A percentile compares a stretch with the other conserved stretches of the same genome.
phyloP scores from a whole-genome alignment of 1,140 invertebrate species.

The Rhynchophorus ferrugineus region DNA sequence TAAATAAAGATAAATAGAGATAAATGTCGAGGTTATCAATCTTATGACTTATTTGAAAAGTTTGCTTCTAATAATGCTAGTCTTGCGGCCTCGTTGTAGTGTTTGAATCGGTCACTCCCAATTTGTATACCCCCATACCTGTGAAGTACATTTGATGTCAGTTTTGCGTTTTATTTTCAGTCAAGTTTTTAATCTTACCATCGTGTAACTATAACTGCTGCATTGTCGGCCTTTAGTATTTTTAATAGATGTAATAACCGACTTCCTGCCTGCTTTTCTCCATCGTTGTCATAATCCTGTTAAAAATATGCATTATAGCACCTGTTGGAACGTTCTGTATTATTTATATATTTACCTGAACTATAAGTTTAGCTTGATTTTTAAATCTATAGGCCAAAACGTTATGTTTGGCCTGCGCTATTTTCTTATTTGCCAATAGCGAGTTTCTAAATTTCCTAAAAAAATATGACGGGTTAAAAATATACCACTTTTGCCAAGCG shows the following conservation, averaged over 20 bases:
- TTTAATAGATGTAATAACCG: conserved; percentile 72
- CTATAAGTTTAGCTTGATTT: too few relatives aligned
- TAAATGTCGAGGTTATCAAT: too few relatives aligned
- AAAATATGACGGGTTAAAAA: too few relatives aligned
- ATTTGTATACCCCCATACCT: conserved; percentile 78
- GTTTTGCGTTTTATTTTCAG: too few relatives aligned
- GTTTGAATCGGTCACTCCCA: conserved; percentile 77
- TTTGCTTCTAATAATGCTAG: conserved; percentile 50
- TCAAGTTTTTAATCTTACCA: conserved; percentile 49
- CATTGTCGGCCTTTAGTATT: conserved; percentile 65
- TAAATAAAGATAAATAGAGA: too few relatives aligned
- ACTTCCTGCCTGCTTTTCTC: conserved; percentile 71
- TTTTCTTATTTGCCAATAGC: conserved; percentile 67
- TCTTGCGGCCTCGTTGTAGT: conserved; percentile 75
- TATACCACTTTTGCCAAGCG: conserved; percentile 14
- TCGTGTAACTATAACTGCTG: conserved; percentile 71
- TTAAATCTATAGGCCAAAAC: conserved; percentile 67
- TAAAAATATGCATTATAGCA: too few relatives aligned
- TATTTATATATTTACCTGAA: too few relatives aligned
- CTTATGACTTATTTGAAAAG: too few relatives aligned
- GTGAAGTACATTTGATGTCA: conserved; percentile 17
- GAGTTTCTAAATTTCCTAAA: conserved; percentile 54
- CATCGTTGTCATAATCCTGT: conserved; percentile 79
- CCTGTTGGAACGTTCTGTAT: too few relatives aligned
- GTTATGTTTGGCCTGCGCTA: conserved; percentile 74